Evolutionary conservation across 2,113 vertebrate species (phyloP), one percentile per base, ranked within the genome.

Genomic region (Myodes glareolus): DNA sequence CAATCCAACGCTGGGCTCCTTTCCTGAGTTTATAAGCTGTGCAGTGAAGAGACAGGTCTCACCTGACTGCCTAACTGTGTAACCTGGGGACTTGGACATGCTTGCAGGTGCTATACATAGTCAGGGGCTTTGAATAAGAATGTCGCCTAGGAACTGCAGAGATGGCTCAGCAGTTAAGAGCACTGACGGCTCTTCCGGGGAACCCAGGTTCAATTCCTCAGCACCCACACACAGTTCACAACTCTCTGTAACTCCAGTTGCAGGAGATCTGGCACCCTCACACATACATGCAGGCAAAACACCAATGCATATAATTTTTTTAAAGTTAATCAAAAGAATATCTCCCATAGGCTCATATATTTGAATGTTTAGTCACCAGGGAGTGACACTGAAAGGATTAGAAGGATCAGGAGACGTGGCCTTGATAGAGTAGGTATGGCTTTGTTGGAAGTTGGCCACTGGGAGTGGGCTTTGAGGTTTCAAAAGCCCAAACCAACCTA

Each of bases 1-100:
- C 96, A n/a, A 96, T 92, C 98, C 98, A 98, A 42, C 95, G 97
- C 36, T 23, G 72, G 50, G 90, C 50, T 94, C 98, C 98, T 93
- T 89, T 98, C 91, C 89, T 63, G 6, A 96, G 80, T 81, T 93
- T 98, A 23, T 19, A 76, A 90, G 58, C 97, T 98, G 52, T 76
- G 13, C 3, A 27, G 7, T 0, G 5, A 33, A 77, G 42, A 29
- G 23, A 82, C 70, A 88, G 92, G 5, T 50, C 33, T 94, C 33
- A 55, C 55, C 42, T 47, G 21, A 27, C 27, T 72, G 55, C 45
- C 52, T 17, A 17, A 61, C 65, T n/a, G 9, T 70, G 65, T 31
- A 88, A 72, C 47, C 31, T 16, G 14, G 67, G 45, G 67, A 50
- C 67, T 88, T 36, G 45, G 21, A 50, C 42, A 25, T 23, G 42